These are phyloP conservation scores for Heterodera filipjevi DNA, from an alignment of 2,888 invertebrate genomes.

Conservation along the genomic window DNA sequence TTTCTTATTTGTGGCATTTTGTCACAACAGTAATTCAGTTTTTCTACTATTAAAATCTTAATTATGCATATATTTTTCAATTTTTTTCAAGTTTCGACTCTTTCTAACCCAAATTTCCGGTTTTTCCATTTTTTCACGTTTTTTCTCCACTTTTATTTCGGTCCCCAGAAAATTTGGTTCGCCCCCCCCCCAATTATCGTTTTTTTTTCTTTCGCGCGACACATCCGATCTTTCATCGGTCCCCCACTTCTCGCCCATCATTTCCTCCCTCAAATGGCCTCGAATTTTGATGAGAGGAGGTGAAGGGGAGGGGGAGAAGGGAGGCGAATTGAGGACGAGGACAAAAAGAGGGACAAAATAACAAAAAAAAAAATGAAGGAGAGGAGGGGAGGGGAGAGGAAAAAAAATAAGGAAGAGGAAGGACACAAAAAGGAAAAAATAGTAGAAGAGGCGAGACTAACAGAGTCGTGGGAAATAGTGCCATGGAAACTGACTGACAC, in stretches of 20 bases:
- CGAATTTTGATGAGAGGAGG: slow-evolving; percentile 7
- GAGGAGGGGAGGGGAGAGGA: not conserved
- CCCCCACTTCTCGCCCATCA: not conserved
- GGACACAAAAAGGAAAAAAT: no score
- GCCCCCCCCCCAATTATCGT: slow-evolving; percentile 10
- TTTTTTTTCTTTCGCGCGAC: not conserved
- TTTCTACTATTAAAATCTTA: no score
- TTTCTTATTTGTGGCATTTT: no score
- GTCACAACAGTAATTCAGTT: no score
- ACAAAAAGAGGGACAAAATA: not conserved
- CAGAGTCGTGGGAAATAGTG: no score
- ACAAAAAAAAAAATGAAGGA: not conserved
- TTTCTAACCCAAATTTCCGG: not conserved
- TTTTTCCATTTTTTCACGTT: not conserved
- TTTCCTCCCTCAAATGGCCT: slow-evolving; percentile 2
- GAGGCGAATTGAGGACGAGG: slow-evolving; percentile 11
- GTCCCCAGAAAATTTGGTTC: not conserved
- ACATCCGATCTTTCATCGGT: not conserved
- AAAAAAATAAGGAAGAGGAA: not conserved
- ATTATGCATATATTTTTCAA: slow-evolving; percentile 6
- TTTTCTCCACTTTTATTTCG: not conserved
- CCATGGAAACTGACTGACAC: no score
- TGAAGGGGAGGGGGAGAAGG: not conserved
- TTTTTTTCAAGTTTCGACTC: not conserved
- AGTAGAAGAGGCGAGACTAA: no score